These are phyloP conservation scores for Bungarus multicinctus DNA, from an alignment of 2,113 vertebrate genomes.

Conservation along the genomic window DNA sequence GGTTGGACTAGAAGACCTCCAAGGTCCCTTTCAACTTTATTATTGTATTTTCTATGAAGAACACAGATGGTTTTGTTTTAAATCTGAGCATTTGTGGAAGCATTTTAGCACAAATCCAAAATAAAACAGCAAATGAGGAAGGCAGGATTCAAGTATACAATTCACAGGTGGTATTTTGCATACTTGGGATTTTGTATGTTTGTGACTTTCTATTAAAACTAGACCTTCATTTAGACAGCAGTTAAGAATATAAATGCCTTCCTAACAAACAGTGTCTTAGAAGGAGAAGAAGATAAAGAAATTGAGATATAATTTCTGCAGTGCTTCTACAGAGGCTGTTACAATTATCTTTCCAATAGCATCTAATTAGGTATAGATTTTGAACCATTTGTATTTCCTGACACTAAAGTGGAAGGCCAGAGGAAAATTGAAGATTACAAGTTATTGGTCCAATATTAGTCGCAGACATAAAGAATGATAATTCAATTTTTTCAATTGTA, in stretches of 20 bases:
- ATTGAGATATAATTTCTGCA: not conserved
- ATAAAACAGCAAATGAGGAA: not conserved
- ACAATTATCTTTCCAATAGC: not conserved
- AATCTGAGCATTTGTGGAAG: not conserved
- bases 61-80: no score
- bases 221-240: not conserved
- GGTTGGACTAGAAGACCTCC: no score
- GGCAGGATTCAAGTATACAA: not conserved
- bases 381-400: not conserved
- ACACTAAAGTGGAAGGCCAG: not conserved
- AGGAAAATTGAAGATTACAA: accelerated
- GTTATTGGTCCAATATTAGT: not conserved
- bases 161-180: not conserved
- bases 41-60: no score
- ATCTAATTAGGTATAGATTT: constrained; percentile 27
- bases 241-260: constrained; percentile 2
- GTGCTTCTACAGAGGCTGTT: not conserved
- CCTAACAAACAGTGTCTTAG: not conserved
- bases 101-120: not conserved
- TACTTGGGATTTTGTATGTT: not conserved
- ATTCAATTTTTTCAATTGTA: not conserved
- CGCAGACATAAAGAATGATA: not conserved
- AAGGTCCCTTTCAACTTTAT: no score
- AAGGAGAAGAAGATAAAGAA: not conserved
- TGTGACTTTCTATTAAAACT: not conserved